These are phyloP conservation scores for Crocallis elinguaria DNA, from an alignment of 2,888 invertebrate genomes.

Conservation along the genomic window DNA sequence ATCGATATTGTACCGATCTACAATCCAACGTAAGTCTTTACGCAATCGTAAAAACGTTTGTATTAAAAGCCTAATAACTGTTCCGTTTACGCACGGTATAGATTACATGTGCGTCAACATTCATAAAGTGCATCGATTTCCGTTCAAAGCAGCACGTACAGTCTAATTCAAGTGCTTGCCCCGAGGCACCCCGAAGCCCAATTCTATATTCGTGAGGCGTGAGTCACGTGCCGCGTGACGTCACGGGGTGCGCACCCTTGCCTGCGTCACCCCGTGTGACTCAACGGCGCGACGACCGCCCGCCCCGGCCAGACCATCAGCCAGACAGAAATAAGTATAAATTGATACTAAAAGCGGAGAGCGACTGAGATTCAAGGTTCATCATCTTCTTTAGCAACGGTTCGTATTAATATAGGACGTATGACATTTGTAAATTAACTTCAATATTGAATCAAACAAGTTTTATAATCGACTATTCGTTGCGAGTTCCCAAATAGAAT, in stretches of 20 bases:
- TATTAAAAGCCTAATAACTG: conserved; percentile 5
- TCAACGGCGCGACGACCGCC: conserved; percentile 54
- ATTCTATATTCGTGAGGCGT: conserved; percentile 56
- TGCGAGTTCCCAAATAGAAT: conserved; percentile 13
- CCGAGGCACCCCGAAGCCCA: conserved; percentile 41
- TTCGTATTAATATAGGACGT: neutral
- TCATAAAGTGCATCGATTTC: conserved; percentile 43
- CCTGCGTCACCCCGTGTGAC: conserved; percentile 55
- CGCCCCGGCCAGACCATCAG: conserved; percentile 47
- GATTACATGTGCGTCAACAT: conserved; percentile 36
- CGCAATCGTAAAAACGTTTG: conserved; percentile 7
- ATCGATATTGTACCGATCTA: no score
- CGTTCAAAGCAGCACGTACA: conserved; percentile 37
- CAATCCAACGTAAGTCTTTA: conserved; percentile 4
- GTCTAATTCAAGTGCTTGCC: conserved; percentile 43
- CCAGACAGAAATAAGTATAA: conserved; percentile 57
- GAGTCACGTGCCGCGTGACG: conserved; percentile 67
- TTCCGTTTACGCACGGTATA: conserved; percentile 31
- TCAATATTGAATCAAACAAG: no score
- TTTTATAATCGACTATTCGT: neutral
- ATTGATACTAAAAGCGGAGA: conserved; percentile 45
- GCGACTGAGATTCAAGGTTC: conserved; percentile 23
- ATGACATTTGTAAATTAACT: neutral
- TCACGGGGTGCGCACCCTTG: conserved; percentile 69
- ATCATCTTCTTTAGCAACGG: conserved; percentile 6